Evolutionary conservation across 2,888 invertebrate genomes (phyloP), one percentile per base, ranked within the genome.

Genomic region (Pachymerium ferrugineum): DNA sequence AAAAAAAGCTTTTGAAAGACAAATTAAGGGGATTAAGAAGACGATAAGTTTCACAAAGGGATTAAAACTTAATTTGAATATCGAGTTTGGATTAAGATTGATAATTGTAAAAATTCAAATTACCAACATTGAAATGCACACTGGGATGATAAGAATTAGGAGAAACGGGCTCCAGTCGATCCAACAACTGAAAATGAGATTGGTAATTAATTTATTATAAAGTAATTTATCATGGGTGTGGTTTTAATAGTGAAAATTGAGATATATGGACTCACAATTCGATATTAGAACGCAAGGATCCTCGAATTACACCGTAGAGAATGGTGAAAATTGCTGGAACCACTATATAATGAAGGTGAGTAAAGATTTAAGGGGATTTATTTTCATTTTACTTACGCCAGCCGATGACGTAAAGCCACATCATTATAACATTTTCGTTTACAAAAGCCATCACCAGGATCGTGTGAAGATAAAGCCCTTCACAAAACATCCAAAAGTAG

Each of bases 401-500:
- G 70, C 84, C 84, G 28, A 84, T 78, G 16, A 81, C 10, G 75
- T 80, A 82, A 75, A 83, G 82, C 74, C 80, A 79, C 47, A 79
- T 78, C 47, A 83, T 77, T 4, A 84, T 79, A 42, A 79, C 80
- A 74, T 81, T 81, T 75, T 83, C 82, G 33, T 80, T 79, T n/a
- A 81, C 81, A 76, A 84, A 84, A 3, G 84, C 81, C n/a, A 81
- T 78, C 12, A 83, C 82, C 10, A 84, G 79, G 42, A 84, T 77
- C 0, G 83, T 83, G 77, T 84, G 83, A 3, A 84, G 77, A 74
- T 82, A 82, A 1, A 82, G 77, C 1, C 82, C 82, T 73, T 82
- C 82, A 76, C 80, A 81, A 77, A 84, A 83, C 84, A 84, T 84
- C 84, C 84, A 84, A 76, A 82, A 80, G 76, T 83, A 84, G 78